A percentile compares a stretch with the other conserved stretches of the same genome.
Conservation (phyloP, 2,888 invertebrate species). For the Muscina levida region DNA sequence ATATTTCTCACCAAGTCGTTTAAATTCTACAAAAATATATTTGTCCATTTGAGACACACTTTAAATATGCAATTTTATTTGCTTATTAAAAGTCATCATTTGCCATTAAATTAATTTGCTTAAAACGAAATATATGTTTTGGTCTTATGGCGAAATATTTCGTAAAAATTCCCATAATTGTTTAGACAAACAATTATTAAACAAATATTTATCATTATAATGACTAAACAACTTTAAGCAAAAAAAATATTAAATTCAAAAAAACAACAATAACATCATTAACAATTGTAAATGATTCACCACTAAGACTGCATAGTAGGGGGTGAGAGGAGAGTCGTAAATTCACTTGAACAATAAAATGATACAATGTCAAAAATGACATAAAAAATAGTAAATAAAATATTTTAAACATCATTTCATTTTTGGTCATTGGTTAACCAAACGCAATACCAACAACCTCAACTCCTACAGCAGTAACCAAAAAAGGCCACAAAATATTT, state of each 20-base stretch:
- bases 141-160: background rate
- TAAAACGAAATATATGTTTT: background rate
- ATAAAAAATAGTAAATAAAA: background rate
- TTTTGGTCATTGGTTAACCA: background rate
- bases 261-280: too few relatives aligned
- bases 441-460: background rate
- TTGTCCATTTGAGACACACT: background rate
- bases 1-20: too few relatives aligned
- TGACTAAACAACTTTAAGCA: slow-evolving; percentile 3
- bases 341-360: background rate
- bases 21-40: too few relatives aligned
- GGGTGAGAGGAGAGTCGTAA: background rate
- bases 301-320: too few relatives aligned
- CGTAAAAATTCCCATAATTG: slow-evolving; percentile 40
- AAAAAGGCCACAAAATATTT: background rate
- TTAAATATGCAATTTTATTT: background rate
- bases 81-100: slow-evolving; percentile 3
- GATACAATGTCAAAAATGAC: background rate
- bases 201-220: slow-evolving; percentile 38
- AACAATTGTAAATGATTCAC: too few relatives aligned
- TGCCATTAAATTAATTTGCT: background rate
- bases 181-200: slow-evolving; percentile 49
- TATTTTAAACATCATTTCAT: slow-evolving; percentile 1
- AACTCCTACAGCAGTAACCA: background rate
- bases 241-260: too few relatives aligned